Evolutionary conservation across 2,113 vertebrate genomes (phyloP), one percentile per base, ranked within the genome.

Genomic region (Oncorhynchus tshawytscha): DNA sequence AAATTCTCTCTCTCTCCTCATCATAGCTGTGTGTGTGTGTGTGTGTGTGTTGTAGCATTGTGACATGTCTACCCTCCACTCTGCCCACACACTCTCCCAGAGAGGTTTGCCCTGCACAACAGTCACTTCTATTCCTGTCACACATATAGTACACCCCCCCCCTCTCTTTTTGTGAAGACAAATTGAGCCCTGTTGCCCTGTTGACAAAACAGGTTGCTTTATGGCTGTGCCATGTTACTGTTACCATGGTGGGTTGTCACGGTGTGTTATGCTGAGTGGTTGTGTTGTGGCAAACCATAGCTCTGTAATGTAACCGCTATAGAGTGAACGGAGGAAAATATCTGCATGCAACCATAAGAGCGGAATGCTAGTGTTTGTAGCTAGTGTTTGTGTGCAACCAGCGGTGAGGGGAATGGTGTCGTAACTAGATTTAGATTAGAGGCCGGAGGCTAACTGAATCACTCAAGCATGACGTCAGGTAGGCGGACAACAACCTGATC

Each of bases 71-170:
- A 45, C 59, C 59, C 16, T n/a, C 15, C 31, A 20, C 18, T 68
- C 27, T n/a, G 16, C 67, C 67, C 31, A 45, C 59, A 16, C 34
- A 67, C 12, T 4, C 31, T 20, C 34, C 5, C 48, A 4, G 25
- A 74, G 16, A 67, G 73, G 22, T 74, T 67, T 18, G 39, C 39
- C 12, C 74, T n/a, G 22, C 22, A 62, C 45, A 71, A 48, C 75
- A 76, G 69, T 77, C 75, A 77, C 59, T 66, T 76, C 67, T 18
- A 69, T 51, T 77, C 49, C 59, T 57, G 76, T 67, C 76, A 71
- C 39, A 54, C 45, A 20, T 9, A 6, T 9, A n/a, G n/a, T 24
- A 27, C 59, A 64, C 60, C 24, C 22, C 8, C 59, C 22, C 31
- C 25, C 27, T 11, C 39, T 45, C 39, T 45, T 9, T 45, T 45